Base-by-base conservation (phyloP, 30 jellyfish, hydroid and myxozoan genomes). In the Hydractinia symbiolongicarpus region DNA sequence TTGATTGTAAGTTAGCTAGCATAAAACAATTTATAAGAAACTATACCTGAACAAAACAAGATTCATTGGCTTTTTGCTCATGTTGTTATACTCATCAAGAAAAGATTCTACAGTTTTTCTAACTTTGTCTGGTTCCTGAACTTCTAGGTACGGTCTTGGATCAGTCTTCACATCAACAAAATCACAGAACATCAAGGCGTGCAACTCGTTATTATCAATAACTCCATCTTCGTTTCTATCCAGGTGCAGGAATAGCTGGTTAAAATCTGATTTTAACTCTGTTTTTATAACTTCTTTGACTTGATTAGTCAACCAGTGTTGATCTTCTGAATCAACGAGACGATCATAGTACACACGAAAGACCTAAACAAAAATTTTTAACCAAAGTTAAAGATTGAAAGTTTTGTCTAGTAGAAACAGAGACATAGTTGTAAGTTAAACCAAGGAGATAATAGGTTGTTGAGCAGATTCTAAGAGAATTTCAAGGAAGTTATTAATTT, bases 41-140 rank as follows among this genome's bases (percentile, higher is more conserved):
- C 1, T 44, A 7, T 71, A 93, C 99, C 96, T 88, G 95, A 93
- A 93, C 53, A 93, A 83, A 14, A 93, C 99, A 40, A 93, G 96
- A 73, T 93, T 93, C 99, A 93, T 93, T 44, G 99, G 96, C 78
- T 93, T 93, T 67, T 93, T 93, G 82, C 99, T 93, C 94, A 93
- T 87, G 89, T 93, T 93, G 83, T 93, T 93, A 78, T 67, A 93
- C 79, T 93, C 99, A 4, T 93, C 99, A 10, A 93, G 88, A 77
- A 70, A 93, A 9, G 88, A 88, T 80, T 93, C 99, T 2, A 79
- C 96, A 9, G 85, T 93, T 52, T 88, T 87, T 56, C 99, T 83
- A 79, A 93, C 79, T 70, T 84, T 80, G 20, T 87, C 96, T n/a
- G 85, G 16, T 52, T 93, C 95, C 20, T 60, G 84, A 20, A 88